Conservation (phyloP, 2,888 invertebrate genomes). For the Conops quadrifasciatus region DNA sequence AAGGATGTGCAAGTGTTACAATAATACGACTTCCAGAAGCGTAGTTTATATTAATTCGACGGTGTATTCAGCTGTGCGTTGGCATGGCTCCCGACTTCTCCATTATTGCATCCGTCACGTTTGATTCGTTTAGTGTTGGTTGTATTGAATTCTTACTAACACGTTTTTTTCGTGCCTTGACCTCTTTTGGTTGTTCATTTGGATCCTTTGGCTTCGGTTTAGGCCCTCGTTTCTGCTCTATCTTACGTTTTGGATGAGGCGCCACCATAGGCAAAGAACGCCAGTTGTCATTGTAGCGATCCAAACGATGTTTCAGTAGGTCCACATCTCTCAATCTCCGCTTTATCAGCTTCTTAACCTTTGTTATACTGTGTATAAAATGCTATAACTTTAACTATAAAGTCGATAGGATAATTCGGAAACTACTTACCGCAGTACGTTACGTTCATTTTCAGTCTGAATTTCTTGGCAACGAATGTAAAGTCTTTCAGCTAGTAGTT, state of each 20-base stretch:
- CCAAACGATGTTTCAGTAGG: conserved; percentile 58
- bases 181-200: conserved; percentile 42
- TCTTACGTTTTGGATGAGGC: conserved; percentile 61
- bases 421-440: conserved; percentile 56
- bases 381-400: background rate
- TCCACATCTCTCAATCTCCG: conserved; percentile 59
- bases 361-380: conserved; percentile 56
- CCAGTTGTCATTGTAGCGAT: conserved; percentile 62
- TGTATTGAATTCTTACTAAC: conserved; percentile 44
- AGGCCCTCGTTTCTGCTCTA: conserved; percentile 62
- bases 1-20: too few species aligned
- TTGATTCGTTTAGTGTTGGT: background rate
- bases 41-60: too few species aligned
- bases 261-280: conserved; percentile 60
- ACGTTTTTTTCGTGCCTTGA: conserved; percentile 52
- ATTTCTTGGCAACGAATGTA: conserved; percentile 58
- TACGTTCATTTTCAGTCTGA: conserved; percentile 62
- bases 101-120: background rate
- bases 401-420: background rate
- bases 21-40: too few species aligned
- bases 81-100: background rate
- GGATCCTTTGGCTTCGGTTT: conserved; percentile 55
- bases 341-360: conserved; percentile 59
- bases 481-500: conserved; percentile 57
- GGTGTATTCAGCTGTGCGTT: background rate